Base-by-base conservation (phyloP, 2,113 vertebrate genomes). In the Catharus fuscescens region DNA sequence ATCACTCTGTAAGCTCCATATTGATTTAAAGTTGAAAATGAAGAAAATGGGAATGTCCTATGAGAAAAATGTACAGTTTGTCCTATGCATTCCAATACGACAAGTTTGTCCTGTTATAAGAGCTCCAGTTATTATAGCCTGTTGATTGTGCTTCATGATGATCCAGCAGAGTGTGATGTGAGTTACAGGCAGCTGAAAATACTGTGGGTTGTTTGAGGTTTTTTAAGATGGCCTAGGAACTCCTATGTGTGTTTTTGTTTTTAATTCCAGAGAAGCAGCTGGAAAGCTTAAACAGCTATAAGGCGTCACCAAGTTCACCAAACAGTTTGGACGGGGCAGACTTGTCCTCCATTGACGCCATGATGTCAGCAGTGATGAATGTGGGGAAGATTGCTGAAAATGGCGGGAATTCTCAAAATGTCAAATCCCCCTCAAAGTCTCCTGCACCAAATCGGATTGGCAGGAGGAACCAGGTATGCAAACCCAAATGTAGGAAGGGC, bases 301-400 rank as follows among this genome's bases (percentile, higher is more conserved):
- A 95, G 86, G 97, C 96, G 81, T 96, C 96, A 67, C 96, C 97
- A 78, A 94, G 88, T 77, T 97, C 97, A 18, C 96, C 96, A 7
- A 73, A 54, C 95, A 97, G 97, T 94, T 96, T 97, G 93, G 98
- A 97, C 96, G 98, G 97, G 65, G 98, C 97, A 48, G 99, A 99
- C 95, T 96, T 99, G 93, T 98, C 99, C 93, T 98, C 98, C 96
- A 98, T 99, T 94, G 99, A 98, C 31, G 98, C 98, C 95, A 99
- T 99, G 98, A 99, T 99, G 98, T 99, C 98, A 80, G 98, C 99
- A 2, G 98, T 99, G 74, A 99, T 99, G 98, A 98, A 98, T 31
- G 98, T 98, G 86, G 97, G 98, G 11, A 98, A 98, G 90, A 98
- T 99, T 24, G 97, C 98, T 11, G 99, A 99, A 84, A 98, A 97